These are phyloP conservation scores for Aphaenogaster rudis DNA, from an alignment of 1,140 invertebrate species.

Conservation along the genomic window DNA sequence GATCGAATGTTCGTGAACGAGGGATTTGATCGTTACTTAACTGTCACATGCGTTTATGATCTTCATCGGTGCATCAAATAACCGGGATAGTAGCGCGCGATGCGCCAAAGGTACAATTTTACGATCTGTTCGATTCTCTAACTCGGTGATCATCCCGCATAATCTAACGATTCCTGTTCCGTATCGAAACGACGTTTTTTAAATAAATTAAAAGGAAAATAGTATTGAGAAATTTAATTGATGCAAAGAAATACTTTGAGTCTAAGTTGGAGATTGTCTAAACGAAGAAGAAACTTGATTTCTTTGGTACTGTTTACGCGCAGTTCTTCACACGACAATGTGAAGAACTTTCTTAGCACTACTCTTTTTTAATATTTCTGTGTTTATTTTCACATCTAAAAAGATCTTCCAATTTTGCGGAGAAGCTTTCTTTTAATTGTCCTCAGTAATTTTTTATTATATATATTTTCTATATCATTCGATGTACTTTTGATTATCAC, in stretches of 20 bases:
- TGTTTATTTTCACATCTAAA: background rate
- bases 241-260: background rate
- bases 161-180: background rate
- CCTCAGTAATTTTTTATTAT: background rate
- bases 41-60: slow-evolving; percentile 5
- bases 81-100: background rate
- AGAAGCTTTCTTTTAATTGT: background rate
- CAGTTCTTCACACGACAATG: background rate
- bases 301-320: background rate
- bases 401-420: background rate
- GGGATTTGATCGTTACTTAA: slow-evolving; percentile 37
- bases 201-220: background rate
- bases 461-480: background rate
- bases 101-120: slow-evolving; percentile 27
- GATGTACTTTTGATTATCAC: background rate
- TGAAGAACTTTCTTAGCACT: too few relatives aligned
- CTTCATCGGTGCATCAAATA: slow-evolving; percentile 17
- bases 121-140: slow-evolving; percentile 7
- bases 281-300: background rate
- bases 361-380: background rate
- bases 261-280: background rate
- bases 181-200: background rate
- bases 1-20: slow-evolving; percentile 48
- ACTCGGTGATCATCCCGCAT: background rate
- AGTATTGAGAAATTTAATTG: background rate